These are phyloP conservation scores for Oligia latruncula DNA, from an alignment of 2,888 invertebrate genomes.

Conservation along the genomic window DNA sequence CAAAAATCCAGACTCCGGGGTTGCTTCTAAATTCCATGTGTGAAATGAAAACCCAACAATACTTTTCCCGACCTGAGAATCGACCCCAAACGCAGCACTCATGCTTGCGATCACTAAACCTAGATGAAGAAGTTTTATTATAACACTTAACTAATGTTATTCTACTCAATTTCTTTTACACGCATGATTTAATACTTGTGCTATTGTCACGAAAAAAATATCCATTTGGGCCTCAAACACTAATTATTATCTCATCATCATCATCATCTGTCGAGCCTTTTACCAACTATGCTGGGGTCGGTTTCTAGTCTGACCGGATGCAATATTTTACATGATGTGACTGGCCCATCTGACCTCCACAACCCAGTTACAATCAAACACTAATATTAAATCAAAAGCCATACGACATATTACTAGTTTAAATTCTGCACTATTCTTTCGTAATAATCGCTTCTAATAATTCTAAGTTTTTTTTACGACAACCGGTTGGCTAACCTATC, in stretches of 20 bases:
- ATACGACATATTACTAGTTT: background rate
- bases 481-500: conserved; percentile 12
- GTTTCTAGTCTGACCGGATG: too few relatives aligned
- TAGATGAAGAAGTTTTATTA: background rate
- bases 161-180: background rate
- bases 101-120: background rate
- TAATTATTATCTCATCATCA: too few relatives aligned
- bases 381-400: background rate
- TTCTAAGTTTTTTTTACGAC: background rate
- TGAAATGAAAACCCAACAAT: background rate
- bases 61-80: background rate
- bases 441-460: background rate
- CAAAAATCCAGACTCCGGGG: background rate
- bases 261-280: too few relatives aligned
- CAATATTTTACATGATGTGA: too few relatives aligned
- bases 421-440: too few relatives aligned
- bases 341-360: too few relatives aligned
- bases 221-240: background rate
- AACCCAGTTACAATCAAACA: too few relatives aligned
- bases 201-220: too few relatives aligned
- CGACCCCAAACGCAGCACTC: background rate
- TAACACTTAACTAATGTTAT: background rate
- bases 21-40: background rate
- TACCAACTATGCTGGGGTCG: too few relatives aligned
- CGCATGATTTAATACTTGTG: too few relatives aligned